Base-by-base conservation (phyloP, 2,888 invertebrate species). In the Cyclophora albipunctata region DNA sequence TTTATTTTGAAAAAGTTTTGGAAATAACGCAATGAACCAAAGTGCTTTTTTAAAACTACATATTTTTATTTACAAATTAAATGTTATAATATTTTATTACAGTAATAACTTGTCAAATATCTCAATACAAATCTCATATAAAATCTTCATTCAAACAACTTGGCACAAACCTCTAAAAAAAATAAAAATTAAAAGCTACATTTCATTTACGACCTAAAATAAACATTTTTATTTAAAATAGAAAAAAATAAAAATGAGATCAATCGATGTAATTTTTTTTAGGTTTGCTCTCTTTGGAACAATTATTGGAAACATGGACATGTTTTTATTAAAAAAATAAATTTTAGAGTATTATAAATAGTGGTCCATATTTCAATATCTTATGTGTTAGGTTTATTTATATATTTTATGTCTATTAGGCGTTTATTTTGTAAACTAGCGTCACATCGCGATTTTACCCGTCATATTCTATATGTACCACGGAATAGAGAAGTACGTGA, bases 281-380 rank as follows among this genome's bases (percentile, higher is more conserved):
- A 84, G 88, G 87, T 83, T 37, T 86, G 88, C 84, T 84, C 83
- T 86, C 88, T 88, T 88, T 88, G 88, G 88, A 87, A 86, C 85
- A 87, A 81, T 78, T 85, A 78, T 62, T 73, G 68, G 69, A 69
- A 69, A 77, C 73, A 73, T 67, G 73, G 72, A 75, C 71, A 37
- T 37, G 4, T 71, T 75, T 66, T 66, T 69, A 62, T 59, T 59
- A 47, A 48, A 47, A 47, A 49, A 46, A 52, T 50, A 55, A 57
- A 40, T 51, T 55, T 57, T 52, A 53, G 55, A 62, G 59, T 62
- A 66, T 63, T 67, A 69, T 62, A 20, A 20, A 70, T 67, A 59
- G 66, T 76, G 76, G 78, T 78, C 75, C 75, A 73, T 75, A 70
- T 62, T 63, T 49, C 51, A 50, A 52, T 45, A 42, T 52, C 53